Base-by-base conservation (phyloP, 2,888 invertebrate species). In the Diadromus collaris region DNA sequence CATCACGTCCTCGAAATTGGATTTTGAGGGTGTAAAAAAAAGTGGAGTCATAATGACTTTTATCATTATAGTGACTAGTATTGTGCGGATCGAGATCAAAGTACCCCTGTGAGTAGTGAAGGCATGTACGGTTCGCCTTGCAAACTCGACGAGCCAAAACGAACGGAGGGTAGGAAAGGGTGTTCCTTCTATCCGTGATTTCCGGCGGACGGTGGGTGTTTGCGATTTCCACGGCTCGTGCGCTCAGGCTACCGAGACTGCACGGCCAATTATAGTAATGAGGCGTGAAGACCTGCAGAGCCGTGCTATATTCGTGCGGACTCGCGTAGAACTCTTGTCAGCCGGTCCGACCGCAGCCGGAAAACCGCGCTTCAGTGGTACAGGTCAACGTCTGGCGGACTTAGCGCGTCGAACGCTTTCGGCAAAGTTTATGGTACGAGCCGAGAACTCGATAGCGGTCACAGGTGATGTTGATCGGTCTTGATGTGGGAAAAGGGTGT, bases 381-480 rank as follows among this genome's bases (percentile, higher is more conserved):
- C 21, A 58, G 32, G 24, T 64, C 72, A 24, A 64, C 56, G 64
- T 32, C 56, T 32, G 72, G 64, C 72, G 64, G 44, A 72, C 56
- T 27, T 19, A 44, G 64, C 72, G 44, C 21, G 34, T n/a, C 24
- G 10, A 46, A 21, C 58, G 60, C 46, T 6, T 21, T 48, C 60
- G 24, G 34, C 60, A 27, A 70, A 60, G 34, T 29, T n/a, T 24
- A 34, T 34, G 27, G 34, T 27, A 58, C 46, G 13, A 54, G 54
- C 13, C 54, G 54, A 54, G 27, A 54, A 54, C 61, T n/a, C 60
- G 65, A 60, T 67, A 41, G 21, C 58, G 48, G 48, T 64, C 41
- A 38, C 21, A n/a, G 34, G 27, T n/a, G 48, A 38, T n/a, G n/a
- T 10, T 34, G 32, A 34, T 48, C 73, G 27, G 46, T 10, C 24